phyloP scores from a whole-genome alignment of 1,140 invertebrate genomes.

The Penaeus indicus region DNA sequence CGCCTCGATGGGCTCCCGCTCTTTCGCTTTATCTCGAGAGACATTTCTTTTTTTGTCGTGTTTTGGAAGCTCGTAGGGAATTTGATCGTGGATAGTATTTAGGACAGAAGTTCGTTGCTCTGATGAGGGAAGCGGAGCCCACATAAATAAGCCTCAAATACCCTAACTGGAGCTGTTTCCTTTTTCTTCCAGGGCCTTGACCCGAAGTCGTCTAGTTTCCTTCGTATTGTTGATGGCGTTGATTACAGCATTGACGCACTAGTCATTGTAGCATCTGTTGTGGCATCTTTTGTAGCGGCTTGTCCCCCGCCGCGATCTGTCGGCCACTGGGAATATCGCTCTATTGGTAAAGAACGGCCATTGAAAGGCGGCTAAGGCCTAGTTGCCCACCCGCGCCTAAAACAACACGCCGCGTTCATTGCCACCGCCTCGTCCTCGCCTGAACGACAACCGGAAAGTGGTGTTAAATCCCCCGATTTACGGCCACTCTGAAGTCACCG shows the following conservation, averaged over 20 bases:
- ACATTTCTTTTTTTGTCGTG: no score
- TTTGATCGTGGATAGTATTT: no score
- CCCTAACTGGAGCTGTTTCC: neutral
- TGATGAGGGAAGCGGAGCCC: no score
- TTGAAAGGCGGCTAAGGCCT: no score
- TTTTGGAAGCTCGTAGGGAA: no score
- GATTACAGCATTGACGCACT: conserved; percentile 21
- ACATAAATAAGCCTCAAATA: neutral
- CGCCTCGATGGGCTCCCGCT: neutral
- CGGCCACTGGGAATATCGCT: conserved; percentile 13
- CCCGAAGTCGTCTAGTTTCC: conserved; percentile 31
- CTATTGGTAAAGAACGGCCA: neutral
- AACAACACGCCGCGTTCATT: neutral
- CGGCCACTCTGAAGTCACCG: no score
- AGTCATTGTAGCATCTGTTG: conserved; percentile 19
- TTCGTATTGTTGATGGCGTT: conserved; percentile 21
- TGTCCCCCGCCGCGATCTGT: conserved; percentile 5
- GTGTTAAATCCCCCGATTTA: no score
- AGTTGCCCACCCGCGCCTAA: no score
- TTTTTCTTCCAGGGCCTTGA: conserved; percentile 8
- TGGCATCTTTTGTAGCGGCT: conserved; percentile 11
- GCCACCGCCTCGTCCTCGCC: neutral
- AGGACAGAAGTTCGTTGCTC: no score
- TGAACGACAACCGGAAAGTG: no score
- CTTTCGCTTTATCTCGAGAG: neutral